phyloP scores from a whole-genome alignment of 1,140 invertebrate genomes.

The Trachymyrmex cornetzi region DNA sequence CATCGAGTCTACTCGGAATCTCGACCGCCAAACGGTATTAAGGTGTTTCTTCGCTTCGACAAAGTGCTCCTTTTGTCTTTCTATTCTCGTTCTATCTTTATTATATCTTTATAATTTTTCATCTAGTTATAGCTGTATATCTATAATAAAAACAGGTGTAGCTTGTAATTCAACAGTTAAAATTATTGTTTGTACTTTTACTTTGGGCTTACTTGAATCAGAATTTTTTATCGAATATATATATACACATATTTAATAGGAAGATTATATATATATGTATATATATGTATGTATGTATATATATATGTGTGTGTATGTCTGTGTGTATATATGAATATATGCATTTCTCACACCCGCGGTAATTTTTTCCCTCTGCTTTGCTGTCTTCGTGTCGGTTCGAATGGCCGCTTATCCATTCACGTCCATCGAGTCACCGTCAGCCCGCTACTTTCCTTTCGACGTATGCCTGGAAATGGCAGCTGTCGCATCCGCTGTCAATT shows the following conservation, averaged over 20 bases:
- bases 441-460: conserved; percentile 74
- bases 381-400: conserved; percentile 69
- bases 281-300: not conserved
- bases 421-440: conserved; percentile 70
- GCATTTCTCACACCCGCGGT: not conserved
- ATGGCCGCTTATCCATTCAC: conserved; percentile 73
- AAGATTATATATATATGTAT: not conserved
- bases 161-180: not conserved
- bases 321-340: no score
- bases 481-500: conserved; percentile 66
- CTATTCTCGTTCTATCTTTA: not conserved
- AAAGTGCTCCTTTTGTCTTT: not conserved
- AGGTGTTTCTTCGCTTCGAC: not conserved
- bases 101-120: not conserved
- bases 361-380: conserved; percentile 51
- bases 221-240: not conserved
- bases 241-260: no score
- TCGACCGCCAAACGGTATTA: not conserved
- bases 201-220: not conserved
- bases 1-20: not conserved
- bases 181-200: not conserved
- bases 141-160: no score
- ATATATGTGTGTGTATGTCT: not conserved
- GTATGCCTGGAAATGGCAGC: conserved; percentile 63
- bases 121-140: not conserved